phyloP scores from a whole-genome alignment of 2,888 invertebrate species.

The Glyphotaelius pellucidus region DNA sequence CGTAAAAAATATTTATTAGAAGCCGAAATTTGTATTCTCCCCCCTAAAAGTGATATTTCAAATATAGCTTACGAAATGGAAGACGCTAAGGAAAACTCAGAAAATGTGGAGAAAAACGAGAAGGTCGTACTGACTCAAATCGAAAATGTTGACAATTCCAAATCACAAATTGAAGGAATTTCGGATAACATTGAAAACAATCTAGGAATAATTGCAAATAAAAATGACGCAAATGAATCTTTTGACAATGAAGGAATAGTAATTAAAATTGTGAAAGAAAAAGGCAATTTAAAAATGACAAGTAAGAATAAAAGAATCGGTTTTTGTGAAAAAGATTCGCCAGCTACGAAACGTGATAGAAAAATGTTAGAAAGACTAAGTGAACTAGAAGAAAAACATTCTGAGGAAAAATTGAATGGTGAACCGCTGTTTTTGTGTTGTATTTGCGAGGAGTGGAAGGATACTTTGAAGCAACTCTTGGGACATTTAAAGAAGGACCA shows the following conservation, averaged over 20 bases:
- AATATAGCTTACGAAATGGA: too few relatives aligned
- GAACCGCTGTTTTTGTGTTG: neutral
- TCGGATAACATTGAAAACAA: too few relatives aligned
- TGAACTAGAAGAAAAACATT: neutral
- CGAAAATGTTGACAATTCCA: too few relatives aligned
- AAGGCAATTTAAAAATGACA: constrained; percentile 21
- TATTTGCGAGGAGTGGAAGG: neutral
- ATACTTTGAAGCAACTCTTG: neutral
- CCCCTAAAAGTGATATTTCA: too few relatives aligned
- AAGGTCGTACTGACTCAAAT: too few relatives aligned
- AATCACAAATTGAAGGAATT: too few relatives aligned
- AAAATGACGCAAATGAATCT: too few relatives aligned
- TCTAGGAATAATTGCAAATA: too few relatives aligned
- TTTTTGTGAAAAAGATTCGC: neutral
- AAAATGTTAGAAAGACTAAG: neutral
- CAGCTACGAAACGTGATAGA: neutral
- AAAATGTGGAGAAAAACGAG: too few relatives aligned
- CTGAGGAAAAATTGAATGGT: neutral
- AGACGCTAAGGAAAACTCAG: too few relatives aligned
- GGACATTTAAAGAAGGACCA: neutral
- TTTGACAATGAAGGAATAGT: constrained; percentile 11
- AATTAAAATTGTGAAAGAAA: constrained; percentile 25
- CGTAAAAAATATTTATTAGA: too few relatives aligned
- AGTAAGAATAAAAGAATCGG: neutral
- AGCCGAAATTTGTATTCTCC: too few relatives aligned